Base-by-base conservation (phyloP, 2,113 vertebrate species). In the Eleginops maclovinus region DNA sequence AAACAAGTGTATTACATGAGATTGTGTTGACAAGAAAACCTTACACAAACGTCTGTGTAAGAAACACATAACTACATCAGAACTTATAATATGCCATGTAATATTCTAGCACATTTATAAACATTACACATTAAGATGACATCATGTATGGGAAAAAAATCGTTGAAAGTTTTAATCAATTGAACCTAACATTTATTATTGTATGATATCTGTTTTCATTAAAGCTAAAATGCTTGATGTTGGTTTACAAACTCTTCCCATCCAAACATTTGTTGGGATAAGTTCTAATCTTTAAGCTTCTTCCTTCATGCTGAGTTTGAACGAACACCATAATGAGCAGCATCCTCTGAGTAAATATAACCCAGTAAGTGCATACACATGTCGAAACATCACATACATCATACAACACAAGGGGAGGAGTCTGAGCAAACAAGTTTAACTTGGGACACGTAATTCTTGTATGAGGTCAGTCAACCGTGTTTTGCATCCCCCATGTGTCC, bases 401-500 rank as follows among this genome's bases (percentile, higher is more conserved):
- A 17, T 10, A 46, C 50, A 63, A 15, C 31, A 78, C 2, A 24
- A 19, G 36, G 19, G 36, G 36, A 59, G 55, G 55, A 62, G 28
- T 66, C 67, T 43, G 26, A 46, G 47, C 50, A 75, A 60, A 77
- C 76, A 62, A 67, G 58, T 17, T 67, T 54, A 66, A 68, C 17
- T 41, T 24, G 51, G 41, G 68, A 47, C 64, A 58, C 21, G 26
- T 65, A 68, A 67, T 49, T 76, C 60, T 80, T 4, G 14, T 54
- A 80, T 89, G 88, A 92, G 74, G 75, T 89, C 81, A 86, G 81
- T 90, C 87, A 86, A 77, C 84, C 79, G 83, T 69, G 64, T 58
- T 76, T 70, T 6, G 44, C 66, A 58, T 79, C 82, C 79, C 84
- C 70, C 54, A 3, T 60, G 76, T 71, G 62, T 84, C 43, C 62